Evolutionary conservation across 1,140 invertebrate genomes (phyloP).

Genomic region (Dreissena rostriformis): DNA sequence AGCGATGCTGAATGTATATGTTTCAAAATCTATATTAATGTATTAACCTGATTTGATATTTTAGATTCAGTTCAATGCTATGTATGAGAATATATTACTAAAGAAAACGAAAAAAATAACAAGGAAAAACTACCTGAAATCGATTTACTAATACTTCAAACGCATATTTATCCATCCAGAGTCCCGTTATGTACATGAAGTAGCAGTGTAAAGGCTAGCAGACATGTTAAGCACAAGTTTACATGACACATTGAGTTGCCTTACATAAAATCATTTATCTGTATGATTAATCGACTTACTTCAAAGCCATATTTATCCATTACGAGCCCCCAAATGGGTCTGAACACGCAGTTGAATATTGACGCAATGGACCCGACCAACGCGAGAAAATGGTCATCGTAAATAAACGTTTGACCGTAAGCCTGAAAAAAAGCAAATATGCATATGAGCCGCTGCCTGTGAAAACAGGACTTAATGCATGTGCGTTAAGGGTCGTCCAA

Average conservation of each 20-base stretch:
- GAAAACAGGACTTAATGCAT: too few species aligned
- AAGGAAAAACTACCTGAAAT: too few species aligned
- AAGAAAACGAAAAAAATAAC: too few species aligned
- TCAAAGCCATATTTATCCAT: conserved; percentile 37
- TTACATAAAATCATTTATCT: too few species aligned
- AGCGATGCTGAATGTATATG: too few species aligned
- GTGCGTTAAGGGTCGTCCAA: too few species aligned
- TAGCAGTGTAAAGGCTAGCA: neutral
- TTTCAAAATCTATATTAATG: neutral
- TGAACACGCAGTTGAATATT: conserved; percentile 29
- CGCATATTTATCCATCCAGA: too few species aligned
- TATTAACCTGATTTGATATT: neutral
- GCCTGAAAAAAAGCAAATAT: conserved; percentile 18
- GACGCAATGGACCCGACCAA: conserved; percentile 22
- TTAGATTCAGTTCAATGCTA: neutral
- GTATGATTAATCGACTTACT: conserved; percentile 1
- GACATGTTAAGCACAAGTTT: neutral
- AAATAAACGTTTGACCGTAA: conserved; percentile 44
- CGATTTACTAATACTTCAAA: too few species aligned
- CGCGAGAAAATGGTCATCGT: conserved; percentile 40
- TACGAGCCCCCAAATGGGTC: conserved; percentile 27
- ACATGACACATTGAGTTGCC: too few species aligned
- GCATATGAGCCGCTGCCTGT: too few species aligned
- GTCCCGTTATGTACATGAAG: neutral
- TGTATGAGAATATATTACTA: neutral